These are phyloP conservation scores for Centropristis striata DNA, from an alignment of 2,113 vertebrate species.

Conservation along the genomic window DNA sequence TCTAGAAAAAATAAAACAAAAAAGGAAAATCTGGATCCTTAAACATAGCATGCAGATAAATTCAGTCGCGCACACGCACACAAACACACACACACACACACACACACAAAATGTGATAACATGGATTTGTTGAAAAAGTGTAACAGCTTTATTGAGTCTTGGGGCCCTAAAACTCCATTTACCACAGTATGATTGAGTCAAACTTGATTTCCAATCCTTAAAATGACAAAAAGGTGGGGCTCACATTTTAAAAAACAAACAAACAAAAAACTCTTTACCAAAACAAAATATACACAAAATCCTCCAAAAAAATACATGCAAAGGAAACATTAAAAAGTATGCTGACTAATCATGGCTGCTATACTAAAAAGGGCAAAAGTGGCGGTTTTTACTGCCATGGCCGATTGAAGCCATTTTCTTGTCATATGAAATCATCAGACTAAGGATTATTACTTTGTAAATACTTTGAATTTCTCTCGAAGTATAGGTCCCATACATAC, in stretches of 20 bases:
- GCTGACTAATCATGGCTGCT: conserved; percentile 54
- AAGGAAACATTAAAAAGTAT: conserved; percentile 33
- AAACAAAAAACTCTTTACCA: conserved; percentile 20
- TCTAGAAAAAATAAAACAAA: not conserved
- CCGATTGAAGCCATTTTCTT: conserved; percentile 10
- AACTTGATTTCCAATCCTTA: conserved; percentile 47
- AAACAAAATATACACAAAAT: conserved; percentile 61
- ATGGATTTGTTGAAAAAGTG: conserved; percentile 53
- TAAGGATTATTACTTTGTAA: conserved; percentile 59
- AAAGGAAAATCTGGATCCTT: not conserved
- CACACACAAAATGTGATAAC: not conserved
- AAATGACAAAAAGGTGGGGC: conserved; percentile 45
- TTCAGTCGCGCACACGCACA: too few relatives aligned
- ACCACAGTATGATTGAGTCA: conserved; percentile 62
- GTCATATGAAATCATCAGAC: conserved; percentile 50
- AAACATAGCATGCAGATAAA: too few relatives aligned
- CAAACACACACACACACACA: not conserved
- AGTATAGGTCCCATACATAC: conserved; percentile 65
- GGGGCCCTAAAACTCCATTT: conserved; percentile 59
- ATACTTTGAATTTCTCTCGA: conserved; percentile 53
- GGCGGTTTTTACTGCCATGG: conserved; percentile 34
- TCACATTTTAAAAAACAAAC: conserved; percentile 39
- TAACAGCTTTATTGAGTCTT: conserved; percentile 78
- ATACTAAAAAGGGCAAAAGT: conserved; percentile 57
- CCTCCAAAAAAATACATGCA: conserved; percentile 66